Percentiles rank a stretch among this genome's conserved stretches.
These are phyloP conservation scores for Microtus oregoni DNA, from an alignment of 2,113 vertebrate genomes.

Conservation along the genomic window DNA sequence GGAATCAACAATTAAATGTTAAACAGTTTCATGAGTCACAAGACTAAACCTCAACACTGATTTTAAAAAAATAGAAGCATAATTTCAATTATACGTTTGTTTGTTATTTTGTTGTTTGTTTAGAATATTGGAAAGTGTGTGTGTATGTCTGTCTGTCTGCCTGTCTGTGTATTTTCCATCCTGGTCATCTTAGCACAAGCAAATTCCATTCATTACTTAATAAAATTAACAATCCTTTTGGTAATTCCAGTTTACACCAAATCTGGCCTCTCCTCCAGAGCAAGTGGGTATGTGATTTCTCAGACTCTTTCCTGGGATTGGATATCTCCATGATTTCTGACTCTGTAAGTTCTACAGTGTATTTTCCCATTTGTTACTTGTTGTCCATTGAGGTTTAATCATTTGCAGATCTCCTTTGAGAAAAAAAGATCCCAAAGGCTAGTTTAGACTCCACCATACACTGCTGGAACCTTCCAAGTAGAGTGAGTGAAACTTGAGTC, in stretches of 20 bases:
- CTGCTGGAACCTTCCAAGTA: not conserved
- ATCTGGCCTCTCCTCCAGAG: conserved; percentile 16
- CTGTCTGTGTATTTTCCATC: conserved; percentile 12
- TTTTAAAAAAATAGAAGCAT: not conserved
- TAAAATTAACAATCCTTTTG: conserved; percentile 29
- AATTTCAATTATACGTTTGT: not conserved
- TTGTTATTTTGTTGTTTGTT: not conserved
- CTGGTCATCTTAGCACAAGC: conserved; percentile 6
- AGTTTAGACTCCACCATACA: not conserved
- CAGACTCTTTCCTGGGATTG: not conserved
- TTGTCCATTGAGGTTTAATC: not conserved
- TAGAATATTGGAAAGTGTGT: not conserved
- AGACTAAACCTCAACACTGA: conserved; percentile 21
- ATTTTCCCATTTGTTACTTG: conserved; percentile 4
- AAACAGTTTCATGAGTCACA: conserved; percentile 28
- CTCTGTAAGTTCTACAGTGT: not conserved
- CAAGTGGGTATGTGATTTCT: not conserved
- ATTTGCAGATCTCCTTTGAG: not conserved
- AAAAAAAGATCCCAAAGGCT: not conserved
- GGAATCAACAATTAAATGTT: conserved; percentile 1
- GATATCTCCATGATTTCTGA: not conserved
- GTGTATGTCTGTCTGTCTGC: not conserved
- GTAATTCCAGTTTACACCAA: not conserved
- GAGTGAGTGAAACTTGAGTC: not conserved
- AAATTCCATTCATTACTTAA: not conserved